Evolutionary conservation across 2,888 invertebrate genomes (phyloP).

Genomic region (Cistogaster globosa): DNA sequence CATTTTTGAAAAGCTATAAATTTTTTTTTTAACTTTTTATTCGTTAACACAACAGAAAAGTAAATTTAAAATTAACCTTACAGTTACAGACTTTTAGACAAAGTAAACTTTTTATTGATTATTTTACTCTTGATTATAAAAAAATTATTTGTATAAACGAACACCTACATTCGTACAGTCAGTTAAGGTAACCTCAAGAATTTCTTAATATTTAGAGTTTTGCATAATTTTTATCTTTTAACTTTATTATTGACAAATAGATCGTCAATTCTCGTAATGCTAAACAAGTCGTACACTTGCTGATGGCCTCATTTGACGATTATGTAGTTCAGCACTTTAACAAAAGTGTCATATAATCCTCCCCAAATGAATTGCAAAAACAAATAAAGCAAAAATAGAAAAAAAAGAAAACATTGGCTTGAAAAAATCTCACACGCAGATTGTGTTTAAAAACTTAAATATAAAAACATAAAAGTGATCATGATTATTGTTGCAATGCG

Average conservation of each 20-base stretch:
- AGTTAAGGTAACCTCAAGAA: background rate
- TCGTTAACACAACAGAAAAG: too few relatives aligned
- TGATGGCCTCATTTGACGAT: constrained; percentile 34
- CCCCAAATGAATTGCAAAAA: constrained; percentile 22
- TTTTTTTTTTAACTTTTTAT: too few relatives aligned
- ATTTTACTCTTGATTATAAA: too few relatives aligned
- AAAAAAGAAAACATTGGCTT: background rate
- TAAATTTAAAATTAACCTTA: too few relatives aligned
- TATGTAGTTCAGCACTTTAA: constrained; percentile 17
- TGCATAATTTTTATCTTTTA: constrained; percentile 3
- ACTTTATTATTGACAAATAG: constrained; percentile 37
- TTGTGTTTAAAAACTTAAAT: constrained; percentile 43
- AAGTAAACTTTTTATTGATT: too few relatives aligned
- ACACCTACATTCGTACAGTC: too few relatives aligned
- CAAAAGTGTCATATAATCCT: constrained; percentile 42
- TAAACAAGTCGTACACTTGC: constrained; percentile 6
- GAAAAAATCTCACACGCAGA: constrained; percentile 69
- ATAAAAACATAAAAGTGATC: constrained; percentile 10
- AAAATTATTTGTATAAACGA: background rate
- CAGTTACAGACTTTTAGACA: too few relatives aligned
- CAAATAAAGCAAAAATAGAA: background rate
- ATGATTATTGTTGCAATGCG: constrained; percentile 48
- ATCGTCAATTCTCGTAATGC: constrained; percentile 7
- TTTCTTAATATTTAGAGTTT: constrained; percentile 16
- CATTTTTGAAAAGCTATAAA: too few relatives aligned